Evolutionary conservation across 2,888 invertebrate species (phyloP), one percentile per base, ranked within the genome.

Genomic region (Eupithecia inturbata): DNA sequence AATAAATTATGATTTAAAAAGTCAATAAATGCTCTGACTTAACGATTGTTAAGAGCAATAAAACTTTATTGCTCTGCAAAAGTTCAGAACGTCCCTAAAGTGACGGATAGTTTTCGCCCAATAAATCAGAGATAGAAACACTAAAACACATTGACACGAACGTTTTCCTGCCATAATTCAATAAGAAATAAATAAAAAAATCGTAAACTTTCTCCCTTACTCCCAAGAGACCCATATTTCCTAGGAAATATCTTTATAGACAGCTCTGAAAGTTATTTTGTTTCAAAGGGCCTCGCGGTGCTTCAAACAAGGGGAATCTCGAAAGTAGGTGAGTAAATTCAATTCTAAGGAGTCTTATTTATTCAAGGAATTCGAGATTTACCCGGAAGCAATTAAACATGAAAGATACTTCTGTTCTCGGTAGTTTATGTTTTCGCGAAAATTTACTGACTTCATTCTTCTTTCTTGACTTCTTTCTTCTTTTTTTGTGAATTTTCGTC

Each of bases 211-310:
- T 71, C 76, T 77, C 74, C 76, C 74, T 67, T 76, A 22, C 66
- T 68, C 80, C 77, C 83, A 71, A 75, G 79, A 71, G 82, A 77
- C 78, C 81, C 81, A 80, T 83, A 83, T 84, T 84, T 84, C 81
- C 77, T 81, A 71, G 77, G 74, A 79, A 77, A 82, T 84, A 85
- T 84, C 82, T 78, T 74, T 77, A 76, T 76, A 76, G 79, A 69
- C 76, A 78, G 75, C 67, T 74, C 68, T 63, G 79, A 79, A 79
- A 83, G 81, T 80, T 84, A 83, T 84, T 84, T 82, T 81, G 80
- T 85, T 83, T 85, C 83, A 83, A 84, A 84, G 81, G 77, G 71
- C 71, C 77, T 72, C 67, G 74, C 75, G 68, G 73, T 76, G 76
- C 75, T 75, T 79, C 71, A 73, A 80, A 80, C 77, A 71, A 77